These are phyloP conservation scores for Trachelus tabidus DNA, from an alignment of 2,888 invertebrate species.

Conservation along the genomic window DNA sequence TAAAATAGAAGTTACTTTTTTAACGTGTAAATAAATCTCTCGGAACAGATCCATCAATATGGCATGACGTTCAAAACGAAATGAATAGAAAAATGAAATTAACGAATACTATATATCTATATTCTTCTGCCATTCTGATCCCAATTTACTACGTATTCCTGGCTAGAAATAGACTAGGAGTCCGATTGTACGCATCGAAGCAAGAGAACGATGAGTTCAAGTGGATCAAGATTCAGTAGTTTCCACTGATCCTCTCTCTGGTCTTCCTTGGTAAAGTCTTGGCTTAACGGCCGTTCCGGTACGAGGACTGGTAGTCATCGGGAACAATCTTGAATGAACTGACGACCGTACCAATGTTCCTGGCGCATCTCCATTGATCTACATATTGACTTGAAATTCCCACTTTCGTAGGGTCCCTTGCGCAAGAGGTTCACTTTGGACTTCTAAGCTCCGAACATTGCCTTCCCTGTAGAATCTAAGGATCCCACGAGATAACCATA, in stretches of 20 bases:
- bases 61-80: conserved; percentile 38
- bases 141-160: neutral
- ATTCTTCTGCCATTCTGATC: no score
- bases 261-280: neutral
- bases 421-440: neutral
- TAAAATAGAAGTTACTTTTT: neutral
- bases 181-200: neutral
- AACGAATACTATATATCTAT: neutral
- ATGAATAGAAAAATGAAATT: neutral
- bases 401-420: neutral
- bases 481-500: neutral
- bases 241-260: neutral
- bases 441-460: no score
- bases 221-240: neutral
- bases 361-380: neutral
- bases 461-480: neutral
- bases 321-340: neutral
- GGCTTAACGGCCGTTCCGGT: neutral
- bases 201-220: neutral
- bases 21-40: conserved; percentile 45
- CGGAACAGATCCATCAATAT: conserved; percentile 44
- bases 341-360: neutral
- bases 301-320: neutral
- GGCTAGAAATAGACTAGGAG: neutral
- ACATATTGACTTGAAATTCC: neutral